A percentile compares a stretch with the other conserved stretches of the same genome.
These are phyloP conservation scores for Oxygymnocypris stewartii DNA, from an alignment of 2,113 vertebrate genomes.

Conservation along the genomic window DNA sequence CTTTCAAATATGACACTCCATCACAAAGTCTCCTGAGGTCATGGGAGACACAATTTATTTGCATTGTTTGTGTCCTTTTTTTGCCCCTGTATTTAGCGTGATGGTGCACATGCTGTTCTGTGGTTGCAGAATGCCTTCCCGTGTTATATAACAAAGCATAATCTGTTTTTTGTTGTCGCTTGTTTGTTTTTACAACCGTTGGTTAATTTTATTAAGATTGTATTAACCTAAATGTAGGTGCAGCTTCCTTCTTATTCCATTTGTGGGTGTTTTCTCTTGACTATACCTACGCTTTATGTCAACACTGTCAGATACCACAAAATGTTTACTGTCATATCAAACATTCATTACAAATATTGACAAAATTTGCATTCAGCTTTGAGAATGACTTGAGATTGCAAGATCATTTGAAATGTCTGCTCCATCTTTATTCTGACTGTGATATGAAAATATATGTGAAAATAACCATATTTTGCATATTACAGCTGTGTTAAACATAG, in stretches of 20 bases:
- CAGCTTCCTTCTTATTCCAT: background rate
- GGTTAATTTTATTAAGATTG: background rate
- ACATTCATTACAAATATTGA: background rate
- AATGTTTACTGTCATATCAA: background rate
- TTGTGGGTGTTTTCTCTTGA: background rate
- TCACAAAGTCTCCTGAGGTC: conserved; percentile 61
- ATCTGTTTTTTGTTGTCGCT: background rate
- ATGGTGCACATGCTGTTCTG: background rate
- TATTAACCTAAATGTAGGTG: background rate
- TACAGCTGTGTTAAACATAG: background rate
- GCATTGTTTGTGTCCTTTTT: background rate
- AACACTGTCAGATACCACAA: background rate
- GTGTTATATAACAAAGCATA: background rate
- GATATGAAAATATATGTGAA: background rate
- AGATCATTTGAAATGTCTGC: background rate
- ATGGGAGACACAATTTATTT: conserved; percentile 46
- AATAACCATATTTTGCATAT: background rate
- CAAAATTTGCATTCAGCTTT: background rate
- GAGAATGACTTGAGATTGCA: background rate
- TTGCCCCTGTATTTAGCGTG: background rate
- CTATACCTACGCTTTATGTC: background rate
- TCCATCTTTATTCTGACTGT: background rate
- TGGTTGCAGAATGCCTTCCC: background rate
- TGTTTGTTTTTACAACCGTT: background rate
- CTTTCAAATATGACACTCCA: conserved; percentile 72